Evolutionary conservation across 2,888 invertebrate species (phyloP).

Genomic region (Amphipyra berbera): DNA sequence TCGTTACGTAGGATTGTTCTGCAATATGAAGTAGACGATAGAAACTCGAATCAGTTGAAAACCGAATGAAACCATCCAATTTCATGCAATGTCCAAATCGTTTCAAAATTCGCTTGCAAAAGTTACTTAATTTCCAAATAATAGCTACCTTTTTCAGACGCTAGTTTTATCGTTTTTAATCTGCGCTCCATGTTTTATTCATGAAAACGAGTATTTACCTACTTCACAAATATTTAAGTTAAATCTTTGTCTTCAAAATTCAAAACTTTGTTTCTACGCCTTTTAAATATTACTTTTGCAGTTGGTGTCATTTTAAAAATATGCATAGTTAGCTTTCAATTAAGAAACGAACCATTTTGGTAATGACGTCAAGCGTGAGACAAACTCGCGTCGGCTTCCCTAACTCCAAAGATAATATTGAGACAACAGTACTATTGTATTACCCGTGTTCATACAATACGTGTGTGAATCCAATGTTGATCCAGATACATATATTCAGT

Average conservation of each 20-base stretch:
- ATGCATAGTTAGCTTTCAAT: neutral
- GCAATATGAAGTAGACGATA: slow-evolving; percentile 17
- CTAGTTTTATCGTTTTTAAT: slow-evolving; percentile 59
- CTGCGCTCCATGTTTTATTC: slow-evolving; percentile 46
- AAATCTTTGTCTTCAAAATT: slow-evolving; percentile 27
- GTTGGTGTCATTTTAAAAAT: neutral
- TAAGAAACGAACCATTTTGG: slow-evolving; percentile 1
- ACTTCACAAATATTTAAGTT: slow-evolving; percentile 39
- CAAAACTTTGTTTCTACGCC: slow-evolving; percentile 16
- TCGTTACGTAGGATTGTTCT: slow-evolving; percentile 33
- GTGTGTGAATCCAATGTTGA: neutral
- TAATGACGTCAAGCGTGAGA: neutral
- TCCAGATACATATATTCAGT: neutral
- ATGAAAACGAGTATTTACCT: slow-evolving; percentile 32
- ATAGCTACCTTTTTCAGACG: slow-evolving; percentile 29
- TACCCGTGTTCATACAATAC: neutral
- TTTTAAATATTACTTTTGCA: slow-evolving; percentile 9
- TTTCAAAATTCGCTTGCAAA: slow-evolving; percentile 24
- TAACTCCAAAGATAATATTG: slow-evolving; percentile 5
- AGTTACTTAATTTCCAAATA: slow-evolving; percentile 48
- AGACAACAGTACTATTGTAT: neutral
- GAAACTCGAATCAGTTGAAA: slow-evolving; percentile 31
- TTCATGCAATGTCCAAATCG: slow-evolving; percentile 37
- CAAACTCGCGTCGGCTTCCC: no score
- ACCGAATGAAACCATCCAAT: slow-evolving; percentile 45